Base-by-base conservation (phyloP, 2,888 invertebrate species). In the Drosophila greeni region DNA sequence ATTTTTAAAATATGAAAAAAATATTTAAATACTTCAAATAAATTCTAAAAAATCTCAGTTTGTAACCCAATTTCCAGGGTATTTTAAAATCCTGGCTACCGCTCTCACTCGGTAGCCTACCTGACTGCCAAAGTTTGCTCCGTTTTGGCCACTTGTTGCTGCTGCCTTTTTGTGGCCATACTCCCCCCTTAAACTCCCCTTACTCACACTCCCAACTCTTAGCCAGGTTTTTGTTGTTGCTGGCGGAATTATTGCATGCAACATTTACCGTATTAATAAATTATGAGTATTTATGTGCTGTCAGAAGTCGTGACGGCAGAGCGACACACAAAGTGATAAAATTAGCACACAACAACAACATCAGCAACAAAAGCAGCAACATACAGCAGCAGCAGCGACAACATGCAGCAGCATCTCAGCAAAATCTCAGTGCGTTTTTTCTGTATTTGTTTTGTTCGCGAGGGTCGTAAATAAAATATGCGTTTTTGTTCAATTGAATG, bases 251-350 rank as follows among this genome's bases (percentile, higher is more conserved):
- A 84, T 81, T 85, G 82, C 85, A 82, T 85, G 85, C 85, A 85
- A 76, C 84, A 85, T 84, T 82, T 84, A 82, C 84, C 81, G 81
- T 81, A 81, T 81, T 86, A 86, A 87, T 86, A 86, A 86, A 86
- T 86, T 87, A 87, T 86, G 82, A 86, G 87, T 87, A 87, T 87
- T 86, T 86, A 86, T 87, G 87, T 86, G 86, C 87, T 87, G 87
- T 87, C 87, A 85, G 75, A 80, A 79, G 84, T 82, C 84, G 79
- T 78, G 84, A 79, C 79, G 79, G 84, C 84, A 83, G 87, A 88
- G 87, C 86, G 88, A 86, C 87, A 85, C 87, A 88, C 88, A 87
- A 87, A 87, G 87, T 87, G 87, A 87, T 87, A 88, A 88, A 87
- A 87, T 88, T 88, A 88, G 86, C 87, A 87, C 88, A 87, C 76